Evolutionary conservation across 64 coral and sea anemone genomes (phyloP).

Genomic region (Montipora efflorescens): DNA sequence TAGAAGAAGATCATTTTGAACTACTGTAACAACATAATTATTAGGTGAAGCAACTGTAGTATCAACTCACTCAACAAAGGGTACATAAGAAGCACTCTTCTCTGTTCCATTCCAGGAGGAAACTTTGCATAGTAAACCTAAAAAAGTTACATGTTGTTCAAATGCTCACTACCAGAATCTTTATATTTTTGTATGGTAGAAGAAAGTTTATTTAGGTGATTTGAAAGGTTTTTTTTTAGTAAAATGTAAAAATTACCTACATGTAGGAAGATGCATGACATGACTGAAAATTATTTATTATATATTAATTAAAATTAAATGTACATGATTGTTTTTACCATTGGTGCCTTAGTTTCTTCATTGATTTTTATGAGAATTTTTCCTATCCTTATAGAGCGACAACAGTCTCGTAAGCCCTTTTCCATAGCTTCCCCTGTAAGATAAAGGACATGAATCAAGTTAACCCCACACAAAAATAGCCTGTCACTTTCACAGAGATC

Average conservation of each 20-base stretch:
- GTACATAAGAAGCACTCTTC: constrained; percentile 96
- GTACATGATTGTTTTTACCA: constrained; percentile 19
- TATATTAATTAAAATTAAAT: no score
- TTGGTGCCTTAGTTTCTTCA: constrained; percentile 73
- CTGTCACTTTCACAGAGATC: no score
- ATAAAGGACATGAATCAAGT: background rate
- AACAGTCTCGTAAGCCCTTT: constrained; percentile 96
- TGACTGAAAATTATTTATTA: no score
- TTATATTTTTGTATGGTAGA: no score
- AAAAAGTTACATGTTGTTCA: background rate
- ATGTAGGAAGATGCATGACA: no score
- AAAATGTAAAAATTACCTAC: no score
- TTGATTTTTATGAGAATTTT: constrained; percentile 94
- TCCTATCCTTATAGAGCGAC: constrained; percentile 96
- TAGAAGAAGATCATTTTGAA: background rate
- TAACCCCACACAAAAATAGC: no score
- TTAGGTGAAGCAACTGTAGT: background rate
- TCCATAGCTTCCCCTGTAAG: constrained; percentile 96
- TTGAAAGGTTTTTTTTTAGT: no score
- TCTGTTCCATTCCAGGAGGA: constrained; percentile 89
- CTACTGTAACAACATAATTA: background rate
- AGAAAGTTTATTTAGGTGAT: no score
- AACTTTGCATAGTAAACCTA: constrained; percentile 99
- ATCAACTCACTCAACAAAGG: constrained; percentile 89
- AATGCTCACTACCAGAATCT: no score